These are phyloP conservation scores for Oscheius sp. DNA, from an alignment of 2,888 invertebrate species.

Conservation along the genomic window DNA sequence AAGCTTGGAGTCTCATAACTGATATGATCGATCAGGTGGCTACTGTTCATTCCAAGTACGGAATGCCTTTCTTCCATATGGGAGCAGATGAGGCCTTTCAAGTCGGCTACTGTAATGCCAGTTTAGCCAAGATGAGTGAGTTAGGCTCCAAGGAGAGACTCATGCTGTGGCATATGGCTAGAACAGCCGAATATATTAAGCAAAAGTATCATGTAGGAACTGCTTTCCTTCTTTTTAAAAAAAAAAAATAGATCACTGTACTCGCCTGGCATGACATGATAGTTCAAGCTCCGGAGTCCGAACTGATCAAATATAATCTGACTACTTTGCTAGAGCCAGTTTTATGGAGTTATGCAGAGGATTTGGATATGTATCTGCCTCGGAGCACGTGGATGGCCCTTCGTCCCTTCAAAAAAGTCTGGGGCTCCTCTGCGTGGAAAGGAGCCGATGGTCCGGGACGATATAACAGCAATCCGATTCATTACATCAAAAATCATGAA, in stretches of 20 bases:
- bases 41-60: constrained; percentile 72
- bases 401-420: constrained; percentile 78
- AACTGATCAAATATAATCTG: constrained; percentile 55
- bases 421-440: constrained; percentile 82
- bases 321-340: constrained; percentile 63
- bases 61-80: constrained; percentile 76
- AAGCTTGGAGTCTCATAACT: constrained; percentile 71
- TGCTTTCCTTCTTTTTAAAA: neutral
- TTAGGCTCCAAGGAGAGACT: constrained; percentile 44
- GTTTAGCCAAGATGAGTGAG: constrained; percentile 40
- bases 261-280: constrained; percentile 71
- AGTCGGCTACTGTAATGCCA: constrained; percentile 63
- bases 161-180: constrained; percentile 65
- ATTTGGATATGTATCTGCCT: constrained; percentile 65
- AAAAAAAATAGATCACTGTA: constrained; percentile 45
- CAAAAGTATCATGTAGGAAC: constrained; percentile 30
- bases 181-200: constrained; percentile 60
- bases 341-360: constrained; percentile 69
- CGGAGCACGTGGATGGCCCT: constrained; percentile 75
- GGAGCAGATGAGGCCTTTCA: constrained; percentile 73
- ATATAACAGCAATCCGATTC: constrained; percentile 72
- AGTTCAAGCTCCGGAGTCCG: constrained; percentile 51
- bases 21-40: constrained; percentile 70
- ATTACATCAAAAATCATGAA: constrained; percentile 73
- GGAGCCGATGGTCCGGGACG: constrained; percentile 74